phyloP scores from a whole-genome alignment of 2,113 vertebrate species.

The Taxidea taxus region DNA sequence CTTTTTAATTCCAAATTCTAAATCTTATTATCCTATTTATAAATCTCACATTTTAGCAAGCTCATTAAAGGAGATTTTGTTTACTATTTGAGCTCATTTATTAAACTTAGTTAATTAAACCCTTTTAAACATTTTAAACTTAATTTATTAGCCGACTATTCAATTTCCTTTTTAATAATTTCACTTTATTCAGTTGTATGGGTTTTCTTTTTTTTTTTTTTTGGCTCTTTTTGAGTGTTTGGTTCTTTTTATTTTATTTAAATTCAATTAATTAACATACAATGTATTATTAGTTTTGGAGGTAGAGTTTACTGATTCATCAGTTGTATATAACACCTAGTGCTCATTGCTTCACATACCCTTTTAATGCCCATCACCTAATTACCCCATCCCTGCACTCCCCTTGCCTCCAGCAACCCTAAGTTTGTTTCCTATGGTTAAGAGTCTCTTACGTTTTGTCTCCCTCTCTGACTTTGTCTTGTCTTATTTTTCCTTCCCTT shows the following conservation, averaged over 20 bases:
- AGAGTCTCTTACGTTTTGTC: neutral
- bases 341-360: neutral
- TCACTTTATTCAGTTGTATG: neutral
- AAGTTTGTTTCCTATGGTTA: neutral
- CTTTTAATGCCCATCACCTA: neutral
- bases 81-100: neutral
- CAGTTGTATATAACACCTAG: neutral
- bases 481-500: neutral
- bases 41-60: conserved; percentile 4
- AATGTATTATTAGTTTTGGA: neutral
- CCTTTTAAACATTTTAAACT: conserved; percentile 5
- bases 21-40: conserved; percentile 43
- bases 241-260: neutral
- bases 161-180: neutral
- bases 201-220: neutral
- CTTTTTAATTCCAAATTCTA: neutral
- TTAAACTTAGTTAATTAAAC: neutral
- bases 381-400: neutral
- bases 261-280: neutral
- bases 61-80: neutral
- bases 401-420: neutral
- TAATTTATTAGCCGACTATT: neutral
- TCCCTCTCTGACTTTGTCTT: neutral
- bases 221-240: neutral
- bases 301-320: neutral